Evolutionary conservation across 2,113 vertebrate species (phyloP), one percentile per base, ranked within the genome.

Genomic region (Ondatra zibethicus): DNA sequence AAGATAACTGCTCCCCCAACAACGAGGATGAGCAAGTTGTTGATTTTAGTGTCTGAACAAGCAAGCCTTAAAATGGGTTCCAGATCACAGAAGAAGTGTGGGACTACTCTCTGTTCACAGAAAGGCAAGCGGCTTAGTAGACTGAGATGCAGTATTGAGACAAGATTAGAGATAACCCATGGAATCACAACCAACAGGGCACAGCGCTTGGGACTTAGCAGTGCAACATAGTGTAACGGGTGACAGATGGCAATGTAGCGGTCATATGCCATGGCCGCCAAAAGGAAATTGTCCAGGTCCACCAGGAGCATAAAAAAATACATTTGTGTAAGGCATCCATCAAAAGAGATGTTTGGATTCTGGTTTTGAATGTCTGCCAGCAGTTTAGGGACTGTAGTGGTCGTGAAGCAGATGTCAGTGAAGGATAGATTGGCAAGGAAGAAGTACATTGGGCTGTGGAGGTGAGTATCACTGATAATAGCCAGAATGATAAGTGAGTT

Each of bases 241-340:
- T 84, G 76, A 89, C 96, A 96, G 86, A 97, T 94, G 77, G 96
- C 92, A 82, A 97, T 63, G 5, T 97, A 97, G 33, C 39, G 2
- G 52, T 97, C 73, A 65, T 97, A 97, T 86, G 93, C 93, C 76
- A 95, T 94, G 33, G 47, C 72, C 84, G 89, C 89, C 94, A 97
- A 85, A 6, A 97, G 81, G n/a, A 97, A 97, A 93, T 96, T 97
- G 47, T 97, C 90, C 45, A 95, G 52, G 50, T 97, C 92, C 33
- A 92, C 81, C 36, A 98, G 84, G 47, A 96, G 78, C 80, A 97
- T 96, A 42, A 97, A 98, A 92, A 97, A 97, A 81, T 97, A 97
- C 92, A 97, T 97, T 86, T 98, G 96, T n/a, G 63, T 89, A 78
- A 98, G 84, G 61, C 96, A 97, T 80, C 91, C 97, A 73, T 31